phyloP scores from a whole-genome alignment of 1,140 invertebrate species.

The Mylabris phalerata region DNA sequence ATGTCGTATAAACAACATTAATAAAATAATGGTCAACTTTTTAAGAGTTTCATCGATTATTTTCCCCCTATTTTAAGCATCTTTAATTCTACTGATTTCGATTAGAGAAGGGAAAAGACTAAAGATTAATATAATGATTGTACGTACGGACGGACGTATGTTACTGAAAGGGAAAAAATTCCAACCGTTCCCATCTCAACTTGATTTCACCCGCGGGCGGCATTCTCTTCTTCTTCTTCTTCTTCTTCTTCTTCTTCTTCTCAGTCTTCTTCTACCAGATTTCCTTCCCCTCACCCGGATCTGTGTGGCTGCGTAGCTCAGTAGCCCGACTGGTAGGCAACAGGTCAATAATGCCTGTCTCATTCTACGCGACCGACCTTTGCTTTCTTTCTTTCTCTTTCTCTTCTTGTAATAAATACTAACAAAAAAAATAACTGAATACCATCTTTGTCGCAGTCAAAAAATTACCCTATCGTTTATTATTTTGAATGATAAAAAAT shows the following conservation, averaged over 20 bases:
- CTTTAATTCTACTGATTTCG: too few species aligned
- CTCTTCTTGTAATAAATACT: too few species aligned
- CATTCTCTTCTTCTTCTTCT: constrained; percentile 7
- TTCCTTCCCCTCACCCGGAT: constrained; percentile 11
- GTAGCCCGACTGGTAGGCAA: constrained; percentile 33
- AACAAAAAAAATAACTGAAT: background rate
- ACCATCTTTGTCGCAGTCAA: background rate
- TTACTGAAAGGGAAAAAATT: constrained; percentile 20
- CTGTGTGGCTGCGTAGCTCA: constrained; percentile 29
- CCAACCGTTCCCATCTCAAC: constrained; percentile 23
- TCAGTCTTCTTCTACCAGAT: constrained; percentile 2
- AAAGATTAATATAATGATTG: background rate
- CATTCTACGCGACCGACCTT: constrained; percentile 11
- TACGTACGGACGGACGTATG: constrained; percentile 3
- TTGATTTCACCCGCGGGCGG: constrained; percentile 21
- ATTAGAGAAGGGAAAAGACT: too few species aligned
- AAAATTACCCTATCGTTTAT: too few species aligned
- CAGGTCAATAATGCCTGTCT: constrained; percentile 31
- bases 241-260: background rate
- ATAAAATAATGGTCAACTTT: too few species aligned
- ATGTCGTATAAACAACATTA: too few species aligned
- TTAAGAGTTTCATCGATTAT: too few species aligned
- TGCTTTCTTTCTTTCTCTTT: constrained; percentile 12
- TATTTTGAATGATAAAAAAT: too few species aligned
- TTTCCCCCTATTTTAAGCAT: too few species aligned